Evolutionary conservation across 1,140 invertebrate genomes (phyloP).

Genomic region (Zaprionus africanus): DNA sequence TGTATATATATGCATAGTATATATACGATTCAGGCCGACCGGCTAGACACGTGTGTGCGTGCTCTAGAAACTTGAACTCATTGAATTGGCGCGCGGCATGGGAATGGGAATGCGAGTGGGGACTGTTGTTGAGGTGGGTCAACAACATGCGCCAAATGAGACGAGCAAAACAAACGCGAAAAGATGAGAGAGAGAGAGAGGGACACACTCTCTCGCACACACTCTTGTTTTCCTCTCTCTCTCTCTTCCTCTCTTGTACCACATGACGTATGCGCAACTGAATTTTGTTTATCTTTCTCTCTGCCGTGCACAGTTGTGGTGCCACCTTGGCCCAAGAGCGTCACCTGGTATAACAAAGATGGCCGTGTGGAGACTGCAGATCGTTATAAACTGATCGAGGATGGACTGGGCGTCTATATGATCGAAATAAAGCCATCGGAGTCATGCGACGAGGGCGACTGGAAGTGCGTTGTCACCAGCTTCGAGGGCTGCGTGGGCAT

Average conservation of each 20-base stretch:
- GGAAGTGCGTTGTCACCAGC: conserved; percentile 93
- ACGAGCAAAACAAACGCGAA: conserved; percentile 76
- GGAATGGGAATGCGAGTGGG: conserved; percentile 29
- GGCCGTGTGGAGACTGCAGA: conserved; percentile 89
- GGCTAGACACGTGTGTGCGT: conserved; percentile 41
- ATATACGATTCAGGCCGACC: conserved; percentile 49
- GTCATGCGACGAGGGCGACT: conserved; percentile 92
- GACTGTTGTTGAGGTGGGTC: conserved; percentile 77
- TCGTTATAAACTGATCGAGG: conserved; percentile 90
- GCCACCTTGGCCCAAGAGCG: conserved; percentile 91
- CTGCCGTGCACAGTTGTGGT: conserved; percentile 87
- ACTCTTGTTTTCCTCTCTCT: background rate
- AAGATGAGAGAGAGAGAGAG: conserved; percentile 28
- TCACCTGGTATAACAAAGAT: conserved; percentile 93
- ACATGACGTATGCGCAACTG: conserved; percentile 37
- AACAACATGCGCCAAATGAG: conserved; percentile 61
- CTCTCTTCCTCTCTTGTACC: conserved; percentile 9
- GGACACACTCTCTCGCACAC: too few species aligned
- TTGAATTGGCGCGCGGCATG: conserved; percentile 41
- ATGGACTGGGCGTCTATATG: conserved; percentile 91
- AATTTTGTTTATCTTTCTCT: background rate
- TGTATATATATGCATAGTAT: conserved; percentile 19
- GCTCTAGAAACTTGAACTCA: conserved; percentile 83
- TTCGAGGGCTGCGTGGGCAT: conserved; percentile 89
- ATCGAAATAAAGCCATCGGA: conserved; percentile 90